These are phyloP conservation scores for Platichthys flesus DNA, from an alignment of 2,113 vertebrate species.

Conservation along the genomic window DNA sequence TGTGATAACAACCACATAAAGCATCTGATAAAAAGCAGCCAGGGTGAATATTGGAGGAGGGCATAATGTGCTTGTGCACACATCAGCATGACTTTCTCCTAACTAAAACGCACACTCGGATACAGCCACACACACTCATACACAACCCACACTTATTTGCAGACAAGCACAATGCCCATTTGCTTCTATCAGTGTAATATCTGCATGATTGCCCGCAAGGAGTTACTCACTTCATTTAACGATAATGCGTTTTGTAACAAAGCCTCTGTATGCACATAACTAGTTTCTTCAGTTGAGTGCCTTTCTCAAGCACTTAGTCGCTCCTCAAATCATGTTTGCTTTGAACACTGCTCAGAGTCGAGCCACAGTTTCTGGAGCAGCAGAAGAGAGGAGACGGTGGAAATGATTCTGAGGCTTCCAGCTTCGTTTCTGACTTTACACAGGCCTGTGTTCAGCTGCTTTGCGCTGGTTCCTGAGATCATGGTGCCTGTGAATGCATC, in stretches of 20 bases:
- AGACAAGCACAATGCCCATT: conserved; percentile 1
- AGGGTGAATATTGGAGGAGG: conserved; percentile 62
- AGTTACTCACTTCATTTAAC: conserved; percentile 46
- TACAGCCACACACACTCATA: conserved; percentile 12
- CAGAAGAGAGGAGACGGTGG: conserved; percentile 11
- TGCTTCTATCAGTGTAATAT: conserved; percentile 57
- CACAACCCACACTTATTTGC: conserved; percentile 4
- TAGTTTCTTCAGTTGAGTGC: conserved; percentile 26
- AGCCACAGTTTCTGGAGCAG: conserved; percentile 29
- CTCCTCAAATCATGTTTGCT: conserved; percentile 59
- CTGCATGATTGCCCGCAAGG: conserved; percentile 43
- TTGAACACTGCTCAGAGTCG: conserved; percentile 49
- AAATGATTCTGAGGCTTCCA: conserved; percentile 46
- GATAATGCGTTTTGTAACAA: conserved; percentile 50
- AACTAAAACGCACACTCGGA: not conserved
- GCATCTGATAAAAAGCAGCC: conserved; percentile 56
- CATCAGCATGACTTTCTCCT: not conserved
- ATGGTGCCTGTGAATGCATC: not conserved
- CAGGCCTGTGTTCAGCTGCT: conserved; percentile 21
- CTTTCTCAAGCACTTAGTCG: conserved; percentile 46
- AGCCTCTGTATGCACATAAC: conserved; percentile 22
- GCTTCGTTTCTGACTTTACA: conserved; percentile 35
- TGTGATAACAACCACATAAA: conserved; percentile 53
- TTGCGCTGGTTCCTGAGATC: conserved; percentile 13
- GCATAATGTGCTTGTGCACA: conserved; percentile 13